Percentiles rank a stretch among this genome's conserved stretches.
phyloP scores from a whole-genome alignment of 2,888 invertebrate genomes.

The Chironomus tentans region DNA sequence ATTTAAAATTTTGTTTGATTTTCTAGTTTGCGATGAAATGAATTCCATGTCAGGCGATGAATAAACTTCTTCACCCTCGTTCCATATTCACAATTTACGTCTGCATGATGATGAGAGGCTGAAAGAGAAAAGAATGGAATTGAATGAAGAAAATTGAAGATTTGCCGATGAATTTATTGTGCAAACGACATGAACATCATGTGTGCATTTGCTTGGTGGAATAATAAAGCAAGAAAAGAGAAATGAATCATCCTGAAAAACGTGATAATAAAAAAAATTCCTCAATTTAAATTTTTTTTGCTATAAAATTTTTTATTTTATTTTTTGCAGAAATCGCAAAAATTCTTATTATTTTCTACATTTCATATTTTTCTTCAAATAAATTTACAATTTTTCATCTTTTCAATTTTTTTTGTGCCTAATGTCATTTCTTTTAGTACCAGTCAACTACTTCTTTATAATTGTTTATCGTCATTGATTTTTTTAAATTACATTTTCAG shows the following conservation, averaged over 20 bases:
- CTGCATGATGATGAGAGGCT: too few species aligned
- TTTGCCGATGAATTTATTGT: neutral
- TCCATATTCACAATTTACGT: too few species aligned
- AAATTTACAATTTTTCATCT: neutral
- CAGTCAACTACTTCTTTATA: conserved; percentile 19
- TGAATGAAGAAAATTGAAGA: neutral
- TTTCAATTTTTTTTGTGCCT: neutral
- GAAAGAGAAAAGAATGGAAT: neutral
- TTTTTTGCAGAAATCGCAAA: neutral
- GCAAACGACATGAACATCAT: neutral
- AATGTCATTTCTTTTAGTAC: conserved; percentile 6
- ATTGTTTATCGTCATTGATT: conserved; percentile 12
- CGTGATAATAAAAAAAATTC: neutral
- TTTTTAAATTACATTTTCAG: too few species aligned
- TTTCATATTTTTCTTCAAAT: neutral
- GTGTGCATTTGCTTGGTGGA: neutral
- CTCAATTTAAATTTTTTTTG: neutral
- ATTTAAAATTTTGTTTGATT: conserved; percentile 27
- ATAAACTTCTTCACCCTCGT: neutral
- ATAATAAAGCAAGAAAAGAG: neutral
- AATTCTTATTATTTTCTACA: neutral
- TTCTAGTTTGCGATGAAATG: conserved; percentile 22
- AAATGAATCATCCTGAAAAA: neutral
- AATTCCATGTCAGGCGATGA: conserved; percentile 10
- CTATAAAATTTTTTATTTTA: conserved; percentile 1